Evolutionary conservation across 2,888 invertebrate species (phyloP), one percentile per base, ranked within the genome.

Genomic region (Augochlorella aurata): DNA sequence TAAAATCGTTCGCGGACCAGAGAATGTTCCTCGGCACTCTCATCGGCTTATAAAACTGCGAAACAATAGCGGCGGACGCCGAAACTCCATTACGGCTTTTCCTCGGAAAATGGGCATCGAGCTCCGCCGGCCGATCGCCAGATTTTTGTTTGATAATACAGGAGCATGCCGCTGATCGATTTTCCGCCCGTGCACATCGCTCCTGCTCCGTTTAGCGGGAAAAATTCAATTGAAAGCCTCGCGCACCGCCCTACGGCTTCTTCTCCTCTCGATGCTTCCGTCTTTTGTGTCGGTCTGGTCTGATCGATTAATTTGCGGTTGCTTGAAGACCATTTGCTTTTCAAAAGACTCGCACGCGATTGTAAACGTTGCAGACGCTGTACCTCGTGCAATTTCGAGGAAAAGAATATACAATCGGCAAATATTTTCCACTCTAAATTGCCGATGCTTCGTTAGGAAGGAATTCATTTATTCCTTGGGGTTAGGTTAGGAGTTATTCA

Each of bases 61-160:
- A 86, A 89, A 89, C 84, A 88, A 88, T 81, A 77, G 74, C 68
- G 75, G 77, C 69, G 78, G 87, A 90, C 89, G 88, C 75, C 81
- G 86, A 90, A 90, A 90, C 87, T 90, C 90, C 89, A 90, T 90
- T 90, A 88, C 84, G 73, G 83, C 65, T 83, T 86, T 83, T 79
- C 80, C 58, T 61, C 63, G 74, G 78, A 52, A 77, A 81, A 74
- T 47, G 69, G 50, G 63, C 49, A 63, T 65, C 68, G 38, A 12
- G 47, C 52, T 16, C 38, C 21, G 24, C 21, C 14, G 54, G 21
- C 38, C 76, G 65, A 72, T 61, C 47, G 18, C 49, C 72, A 49
- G 68, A 78, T 70, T 71, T 47, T 70, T 52, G 61, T 77, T 77
- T 82, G 24, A 74, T 77, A 76, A 72, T 65, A 72, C 71, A 49